Evolutionary conservation across 2,888 invertebrate genomes (phyloP).

Genomic region (Anticlea derivata): DNA sequence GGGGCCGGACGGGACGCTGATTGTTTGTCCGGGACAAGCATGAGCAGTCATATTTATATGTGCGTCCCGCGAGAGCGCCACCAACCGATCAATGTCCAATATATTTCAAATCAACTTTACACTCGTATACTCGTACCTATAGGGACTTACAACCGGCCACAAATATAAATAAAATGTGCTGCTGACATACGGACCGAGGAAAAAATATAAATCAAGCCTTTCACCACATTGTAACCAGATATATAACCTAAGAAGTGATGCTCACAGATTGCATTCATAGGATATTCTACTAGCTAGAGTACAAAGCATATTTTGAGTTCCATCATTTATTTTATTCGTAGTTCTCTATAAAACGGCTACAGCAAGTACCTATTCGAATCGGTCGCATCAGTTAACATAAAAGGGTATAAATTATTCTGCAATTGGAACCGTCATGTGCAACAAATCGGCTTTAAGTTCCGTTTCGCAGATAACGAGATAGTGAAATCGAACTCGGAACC

Average conservation of each 20-base stretch:
- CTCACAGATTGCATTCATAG: no score
- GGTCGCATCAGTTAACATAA: constrained; percentile 1
- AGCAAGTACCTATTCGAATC: background rate
- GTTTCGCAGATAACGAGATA: constrained; percentile 45
- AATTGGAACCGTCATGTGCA: constrained; percentile 26
- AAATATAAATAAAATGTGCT: background rate
- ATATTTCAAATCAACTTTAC: constrained; percentile 26
- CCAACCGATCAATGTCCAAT: constrained; percentile 14
- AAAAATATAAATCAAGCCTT: no score
- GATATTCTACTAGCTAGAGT: no score
- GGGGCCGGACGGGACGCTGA: constrained; percentile 14
- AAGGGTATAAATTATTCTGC: constrained; percentile 19
- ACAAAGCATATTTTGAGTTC: no score
- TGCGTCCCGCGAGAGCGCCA: constrained; percentile 26
- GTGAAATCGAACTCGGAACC: constrained; percentile 56
- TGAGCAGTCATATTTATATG: constrained; percentile 19
- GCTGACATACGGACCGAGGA: background rate
- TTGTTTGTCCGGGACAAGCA: constrained; percentile 32
- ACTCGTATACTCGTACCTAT: no score
- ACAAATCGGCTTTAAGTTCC: constrained; percentile 31
- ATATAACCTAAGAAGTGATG: no score
- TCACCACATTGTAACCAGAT: no score
- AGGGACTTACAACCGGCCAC: constrained; percentile 15
- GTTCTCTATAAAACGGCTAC: no score
- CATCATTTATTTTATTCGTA: no score